A percentile compares a stretch with the other conserved stretches of the same genome.
Evolutionary conservation across 2,797 vertebrate species (phyloP).

Genomic region (Neosilurus mollespiculum): DNA sequence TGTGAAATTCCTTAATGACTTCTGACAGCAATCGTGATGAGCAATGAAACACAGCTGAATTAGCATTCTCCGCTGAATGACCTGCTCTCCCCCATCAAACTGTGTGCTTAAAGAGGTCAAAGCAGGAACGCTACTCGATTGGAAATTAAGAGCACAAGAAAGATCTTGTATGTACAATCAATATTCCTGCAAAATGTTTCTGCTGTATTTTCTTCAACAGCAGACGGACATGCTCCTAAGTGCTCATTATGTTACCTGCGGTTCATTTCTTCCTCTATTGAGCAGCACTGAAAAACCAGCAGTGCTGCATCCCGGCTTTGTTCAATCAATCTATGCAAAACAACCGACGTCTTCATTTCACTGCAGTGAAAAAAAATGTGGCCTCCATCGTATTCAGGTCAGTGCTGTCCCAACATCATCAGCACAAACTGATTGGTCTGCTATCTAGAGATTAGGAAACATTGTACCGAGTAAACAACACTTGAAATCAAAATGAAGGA

Average conservation of each 20-base stretch:
- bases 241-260: neutral
- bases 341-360: neutral
- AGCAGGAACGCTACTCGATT: neutral
- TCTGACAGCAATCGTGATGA: neutral
- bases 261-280: constrained; percentile 3
- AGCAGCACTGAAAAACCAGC: constrained; percentile 10
- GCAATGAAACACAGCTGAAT: neutral
- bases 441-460: no score
- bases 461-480: no score
- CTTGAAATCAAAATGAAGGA: no score
- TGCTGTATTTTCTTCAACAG: neutral
- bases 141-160: neutral
- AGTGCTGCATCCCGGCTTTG: neutral
- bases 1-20: constrained; percentile 10
- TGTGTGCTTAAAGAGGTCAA: constrained; percentile 16
- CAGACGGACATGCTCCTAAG: neutral
- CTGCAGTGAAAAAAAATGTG: constrained; percentile 40
- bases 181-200: neutral
- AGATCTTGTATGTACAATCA: neutral
- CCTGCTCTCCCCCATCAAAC: neutral
- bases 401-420: constrained; percentile 8
- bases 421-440: neutral
- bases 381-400: constrained; percentile 31
- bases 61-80: neutral
- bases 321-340: constrained; percentile 7